Base-by-base conservation (phyloP, 2,113 vertebrate species). In the Nicator chloris region DNA sequence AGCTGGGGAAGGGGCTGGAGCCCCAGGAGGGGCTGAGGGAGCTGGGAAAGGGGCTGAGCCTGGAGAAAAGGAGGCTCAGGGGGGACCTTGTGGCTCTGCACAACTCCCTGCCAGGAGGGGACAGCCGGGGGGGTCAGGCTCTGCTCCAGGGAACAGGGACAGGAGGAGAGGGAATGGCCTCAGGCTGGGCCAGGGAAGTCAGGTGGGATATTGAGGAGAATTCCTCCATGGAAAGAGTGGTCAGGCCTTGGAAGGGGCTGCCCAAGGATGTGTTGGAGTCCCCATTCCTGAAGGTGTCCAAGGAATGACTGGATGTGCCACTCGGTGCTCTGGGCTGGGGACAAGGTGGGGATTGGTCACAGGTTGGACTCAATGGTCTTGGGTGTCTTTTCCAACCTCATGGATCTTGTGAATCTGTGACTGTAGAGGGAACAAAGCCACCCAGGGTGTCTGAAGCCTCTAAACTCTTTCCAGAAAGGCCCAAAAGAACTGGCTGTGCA, bases 171-270 rank as follows among this genome's bases (percentile, higher is more conserved):
- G 57, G 21, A 63, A 63, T 2, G 0, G 11, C 27, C 57, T 53
- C 18, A 26, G 19, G 47, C 5, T 44, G 45, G 12, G 37, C 9
- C 37, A 50, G 44, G 11, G 15, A 2, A 42, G 12, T 2, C 18
- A 17, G 30, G 15, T 0, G 24, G 31, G 20, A 30, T 1, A 49
- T 2, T 2, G 4, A 5, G 4, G 3, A 5, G 6, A 68, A 69
- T 49, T 40, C 1, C 35, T 11, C 0, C 20, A 8, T 20, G 35
- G 44, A 42, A 42, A 50, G 35, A 8, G 4, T 7, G 27, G 1
- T 53, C 57, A 45, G 39, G 8, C 8, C 0, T 20, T 65, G 42
- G 24, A 1, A n/a, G 8, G 13, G 0, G 2, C 30, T 75, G 20
- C 28, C 30, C 44, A 44, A 11, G 27, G 33, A 19, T 2, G 6